Evolutionary conservation across 30 jellyfish, hydroid and myxozoan genomes (phyloP), one percentile per base, ranked within the genome.

Genomic region (Aurelia aurita complex sp. Pacific): DNA sequence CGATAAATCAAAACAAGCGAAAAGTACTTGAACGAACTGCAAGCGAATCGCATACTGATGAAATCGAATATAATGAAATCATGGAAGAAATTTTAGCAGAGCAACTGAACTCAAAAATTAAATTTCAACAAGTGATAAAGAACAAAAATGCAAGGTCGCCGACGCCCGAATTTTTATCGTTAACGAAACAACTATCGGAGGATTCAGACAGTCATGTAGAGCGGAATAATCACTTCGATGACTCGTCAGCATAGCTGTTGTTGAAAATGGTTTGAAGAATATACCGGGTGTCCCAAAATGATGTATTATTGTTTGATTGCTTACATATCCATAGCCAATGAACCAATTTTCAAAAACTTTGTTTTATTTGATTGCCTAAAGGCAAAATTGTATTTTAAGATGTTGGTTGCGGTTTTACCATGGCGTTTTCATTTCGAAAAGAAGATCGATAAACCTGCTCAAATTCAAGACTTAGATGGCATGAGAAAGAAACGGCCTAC

Each of bases 31-130:
- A 84, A 84, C 72, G 93, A 73, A 66, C 93, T 19, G 84, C 93
- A 13, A 84, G 93, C 16, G 93, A 84, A 19, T 84, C 93, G 67
- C 93, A 84, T 29, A 84, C 93, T 62, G 93, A 84, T 51, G 93
- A 84, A 68, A 64, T 84, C 23, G 93, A 84, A 57, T 84, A 73
- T 42, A 84, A 84, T 66, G 93, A 84, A 16, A 84, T 84, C 19
- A 74, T 84, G 93, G 93, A 84, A 50, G 93, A 84, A 73, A 73
- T 84, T 12, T 33, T 84, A 57, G 42, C 52, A 36, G 93, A 84
- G 34, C 87, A 84, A 9, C 40, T 74, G 74, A 63, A 74, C 23
- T 35, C 93, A 53, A 64, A 65, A 11, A 33, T 40, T 17, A 46
- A 46, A 17, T 12, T 43, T 14, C 63, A n/a, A 17, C 74, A 68